Evolutionary conservation across 2,888 invertebrate species (phyloP).

Genomic region (Thymelicus sylvestris): DNA sequence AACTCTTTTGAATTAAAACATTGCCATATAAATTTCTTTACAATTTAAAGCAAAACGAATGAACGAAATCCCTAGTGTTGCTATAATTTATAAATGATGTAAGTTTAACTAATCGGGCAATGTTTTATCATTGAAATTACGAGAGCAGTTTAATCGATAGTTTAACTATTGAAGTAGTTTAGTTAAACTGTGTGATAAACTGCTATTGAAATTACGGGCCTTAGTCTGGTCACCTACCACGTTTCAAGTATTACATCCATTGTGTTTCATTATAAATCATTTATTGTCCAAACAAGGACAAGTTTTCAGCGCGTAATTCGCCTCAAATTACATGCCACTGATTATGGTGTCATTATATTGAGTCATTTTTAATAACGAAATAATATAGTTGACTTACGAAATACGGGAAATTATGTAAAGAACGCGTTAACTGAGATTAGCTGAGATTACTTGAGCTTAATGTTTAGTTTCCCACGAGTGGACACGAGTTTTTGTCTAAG

Average conservation of each 20-base stretch:
- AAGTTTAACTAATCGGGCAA: no score
- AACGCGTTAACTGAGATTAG: constrained; percentile 47
- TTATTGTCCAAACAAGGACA: constrained; percentile 61
- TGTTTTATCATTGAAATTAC: no score
- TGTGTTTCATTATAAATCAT: constrained; percentile 77
- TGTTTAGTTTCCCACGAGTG: neutral
- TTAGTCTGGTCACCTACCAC: constrained; percentile 64
- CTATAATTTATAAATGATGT: no score
- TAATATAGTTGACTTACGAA: constrained; percentile 21
- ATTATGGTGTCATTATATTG: constrained; percentile 45
- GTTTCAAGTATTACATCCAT: constrained; percentile 58
- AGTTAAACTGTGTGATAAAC: no score
- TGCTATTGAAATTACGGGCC: no score
- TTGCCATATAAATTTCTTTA: no score
- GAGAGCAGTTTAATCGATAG: no score
- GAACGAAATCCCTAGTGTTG: no score
- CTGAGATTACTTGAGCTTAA: constrained; percentile 29
- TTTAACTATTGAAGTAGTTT: no score
- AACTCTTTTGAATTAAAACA: no score
- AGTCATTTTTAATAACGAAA: constrained; percentile 45
- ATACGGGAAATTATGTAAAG: constrained; percentile 27
- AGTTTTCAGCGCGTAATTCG: constrained; percentile 48
- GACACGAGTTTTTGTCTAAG: neutral
- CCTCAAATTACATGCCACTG: constrained; percentile 46
- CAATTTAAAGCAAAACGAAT: no score